Conservation (phyloP, 2,113 vertebrate species). For the Synodontis membranacea region DNA sequence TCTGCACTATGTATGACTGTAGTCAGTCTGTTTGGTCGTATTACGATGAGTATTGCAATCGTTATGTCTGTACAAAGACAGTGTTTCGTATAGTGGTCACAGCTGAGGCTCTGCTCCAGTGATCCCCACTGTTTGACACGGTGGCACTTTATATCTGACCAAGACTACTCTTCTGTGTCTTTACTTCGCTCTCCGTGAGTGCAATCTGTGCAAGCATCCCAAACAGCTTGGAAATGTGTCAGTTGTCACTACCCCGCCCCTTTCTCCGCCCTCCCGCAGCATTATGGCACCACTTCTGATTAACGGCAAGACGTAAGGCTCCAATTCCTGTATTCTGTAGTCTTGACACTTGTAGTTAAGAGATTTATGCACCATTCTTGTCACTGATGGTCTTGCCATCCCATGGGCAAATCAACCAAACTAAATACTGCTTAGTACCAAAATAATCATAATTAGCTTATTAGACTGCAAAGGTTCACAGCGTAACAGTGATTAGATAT, state of each 20-base stretch:
- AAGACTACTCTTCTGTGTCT: neutral
- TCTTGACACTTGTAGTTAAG: neutral
- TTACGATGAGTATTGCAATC: neutral
- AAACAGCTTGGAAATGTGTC: neutral
- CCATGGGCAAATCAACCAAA: neutral
- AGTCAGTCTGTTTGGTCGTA: neutral
- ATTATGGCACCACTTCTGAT: too few relatives aligned
- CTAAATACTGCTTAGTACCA: neutral
- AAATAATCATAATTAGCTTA: neutral
- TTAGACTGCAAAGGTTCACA: neutral
- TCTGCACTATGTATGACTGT: neutral
- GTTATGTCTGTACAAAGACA: neutral
- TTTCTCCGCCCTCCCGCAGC: too few relatives aligned
- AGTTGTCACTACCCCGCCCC: neutral
- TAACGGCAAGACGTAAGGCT: too few relatives aligned
- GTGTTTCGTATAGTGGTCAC: neutral
- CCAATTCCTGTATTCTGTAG: neutral
- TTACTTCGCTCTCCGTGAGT: neutral
- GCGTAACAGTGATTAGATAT: neutral
- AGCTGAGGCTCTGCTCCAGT: neutral
- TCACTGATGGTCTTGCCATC: neutral
- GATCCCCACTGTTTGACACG: neutral
- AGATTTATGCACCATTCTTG: neutral
- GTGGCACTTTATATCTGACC: neutral
- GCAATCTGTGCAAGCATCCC: neutral